Percentiles rank a stretch among this genome's conserved stretches.
phyloP scores from a whole-genome alignment of 2,888 invertebrate genomes.

The Thymelicus sylvestris region DNA sequence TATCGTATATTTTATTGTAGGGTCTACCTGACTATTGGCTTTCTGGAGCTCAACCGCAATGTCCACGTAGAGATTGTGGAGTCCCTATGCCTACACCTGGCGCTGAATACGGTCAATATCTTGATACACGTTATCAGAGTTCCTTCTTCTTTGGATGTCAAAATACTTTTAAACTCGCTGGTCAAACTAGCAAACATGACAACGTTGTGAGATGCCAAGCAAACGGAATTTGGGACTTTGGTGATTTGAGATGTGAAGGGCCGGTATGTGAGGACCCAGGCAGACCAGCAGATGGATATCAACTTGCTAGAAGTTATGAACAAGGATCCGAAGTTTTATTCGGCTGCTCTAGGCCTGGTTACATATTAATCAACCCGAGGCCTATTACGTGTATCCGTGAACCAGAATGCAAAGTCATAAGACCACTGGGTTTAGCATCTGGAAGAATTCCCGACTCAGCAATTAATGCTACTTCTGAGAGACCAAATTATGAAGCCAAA shows the following conservation, averaged over 20 bases:
- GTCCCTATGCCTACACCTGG: constrained; percentile 95
- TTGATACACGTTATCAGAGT: constrained; percentile 95
- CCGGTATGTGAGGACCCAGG: constrained; percentile 98
- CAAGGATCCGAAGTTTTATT: constrained; percentile 96
- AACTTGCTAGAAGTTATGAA: constrained; percentile 93
- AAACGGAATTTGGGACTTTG: constrained; percentile 98
- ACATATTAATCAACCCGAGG: constrained; percentile 95
- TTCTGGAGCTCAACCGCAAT: constrained; percentile 93
- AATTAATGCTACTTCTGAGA: constrained; percentile 97
- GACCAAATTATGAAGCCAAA: constrained; percentile 95
- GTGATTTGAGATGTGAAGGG: constrained; percentile 97
- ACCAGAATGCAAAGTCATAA: constrained; percentile 97
- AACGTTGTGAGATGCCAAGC: constrained; percentile 96
- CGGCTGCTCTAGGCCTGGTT: constrained; percentile 95
- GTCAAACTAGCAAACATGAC: constrained; percentile 95
- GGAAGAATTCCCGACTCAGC: constrained; percentile 97
- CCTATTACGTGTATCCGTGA: constrained; percentile 96
- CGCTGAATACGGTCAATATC: constrained; percentile 95
- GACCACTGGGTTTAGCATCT: constrained; percentile 95
- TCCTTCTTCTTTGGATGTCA: constrained; percentile 98
- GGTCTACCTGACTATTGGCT: constrained; percentile 96
- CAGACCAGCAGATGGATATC: constrained; percentile 95
- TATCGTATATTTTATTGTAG: constrained; percentile 59
- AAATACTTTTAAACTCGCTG: constrained; percentile 97
- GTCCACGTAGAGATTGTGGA: constrained; percentile 96